A percentile compares a stretch with the other conserved stretches of the same genome.
Conservation (phyloP, 2,888 invertebrate species). For the Scaptomyza tumidula region DNA sequence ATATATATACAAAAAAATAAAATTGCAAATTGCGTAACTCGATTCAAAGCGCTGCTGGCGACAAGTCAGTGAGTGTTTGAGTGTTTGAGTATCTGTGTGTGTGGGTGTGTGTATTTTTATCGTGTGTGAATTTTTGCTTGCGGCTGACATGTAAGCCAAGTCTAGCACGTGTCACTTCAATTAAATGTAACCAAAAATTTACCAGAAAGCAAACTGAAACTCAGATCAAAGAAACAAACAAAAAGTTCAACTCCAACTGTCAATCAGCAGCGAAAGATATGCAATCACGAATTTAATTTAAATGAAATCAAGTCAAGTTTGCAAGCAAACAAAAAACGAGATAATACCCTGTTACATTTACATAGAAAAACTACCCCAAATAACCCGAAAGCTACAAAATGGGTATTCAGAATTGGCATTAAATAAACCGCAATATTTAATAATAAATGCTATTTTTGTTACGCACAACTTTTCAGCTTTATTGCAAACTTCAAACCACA, state of each 20-base stretch:
- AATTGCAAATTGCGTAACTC: constrained; percentile 49
- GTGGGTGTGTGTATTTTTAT: constrained; percentile 3
- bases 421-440: constrained; percentile 21
- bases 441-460: constrained; percentile 36
- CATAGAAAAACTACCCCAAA: background rate
- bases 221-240: constrained; percentile 48
- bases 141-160: constrained; percentile 26
- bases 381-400: background rate
- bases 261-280: constrained; percentile 17
- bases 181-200: constrained; percentile 14
- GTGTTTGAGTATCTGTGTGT: too few relatives aligned
- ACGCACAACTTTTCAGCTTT: constrained; percentile 47
- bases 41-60: constrained; percentile 61
- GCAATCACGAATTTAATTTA: constrained; percentile 24
- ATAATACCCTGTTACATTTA: background rate
- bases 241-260: constrained; percentile 17
- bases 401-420: constrained; percentile 16
- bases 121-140: constrained; percentile 16
- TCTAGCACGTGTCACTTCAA: constrained; percentile 34
- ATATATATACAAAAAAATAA: background rate
- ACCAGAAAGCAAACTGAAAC: constrained; percentile 10
- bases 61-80: constrained; percentile 21
- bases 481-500: constrained; percentile 34
- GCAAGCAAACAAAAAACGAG: background rate
- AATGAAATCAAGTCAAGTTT: constrained; percentile 23